phyloP scores from a whole-genome alignment of 2,113 vertebrate species.

The Plecturocebus donacophilus region DNA sequence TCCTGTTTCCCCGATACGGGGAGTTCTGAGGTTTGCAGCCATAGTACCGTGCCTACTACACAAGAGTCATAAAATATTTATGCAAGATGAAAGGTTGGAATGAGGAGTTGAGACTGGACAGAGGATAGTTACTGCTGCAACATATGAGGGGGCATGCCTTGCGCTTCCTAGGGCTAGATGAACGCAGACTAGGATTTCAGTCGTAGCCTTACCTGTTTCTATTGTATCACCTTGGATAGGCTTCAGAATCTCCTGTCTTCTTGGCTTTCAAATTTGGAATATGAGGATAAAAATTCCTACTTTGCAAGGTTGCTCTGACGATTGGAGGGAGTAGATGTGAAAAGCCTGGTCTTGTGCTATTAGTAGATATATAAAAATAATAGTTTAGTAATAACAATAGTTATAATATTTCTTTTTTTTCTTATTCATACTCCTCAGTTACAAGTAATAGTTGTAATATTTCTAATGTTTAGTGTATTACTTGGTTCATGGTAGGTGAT shows the following conservation, averaged over 20 bases:
- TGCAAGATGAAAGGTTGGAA: not conserved
- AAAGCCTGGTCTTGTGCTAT: not conserved
- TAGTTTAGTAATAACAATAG: too few relatives aligned
- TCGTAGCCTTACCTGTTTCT: not conserved
- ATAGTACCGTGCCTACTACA: not conserved
- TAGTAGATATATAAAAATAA: not conserved
- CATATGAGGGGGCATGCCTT: not conserved
- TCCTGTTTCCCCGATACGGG: not conserved
- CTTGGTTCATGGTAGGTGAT: not conserved
- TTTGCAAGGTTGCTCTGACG: not conserved
- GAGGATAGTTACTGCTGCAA: not conserved
- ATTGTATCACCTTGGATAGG: not conserved
- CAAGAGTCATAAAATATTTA: not conserved
- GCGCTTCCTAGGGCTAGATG: not conserved
- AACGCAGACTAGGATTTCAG: not conserved
- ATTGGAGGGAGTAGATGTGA: not conserved
- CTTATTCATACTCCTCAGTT: too few relatives aligned
- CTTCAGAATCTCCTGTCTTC: not conserved
- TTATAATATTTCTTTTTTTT: not conserved
- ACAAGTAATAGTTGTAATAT: not conserved
- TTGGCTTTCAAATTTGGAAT: constrained; percentile 45
- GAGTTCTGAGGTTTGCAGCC: constrained; percentile 8
- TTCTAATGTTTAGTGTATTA: not conserved
- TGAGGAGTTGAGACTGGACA: not conserved
- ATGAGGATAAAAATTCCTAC: not conserved